Evolutionary conservation across 2,888 invertebrate species (phyloP), one percentile per base, ranked within the genome.

Genomic region (Agrenia bidenticulata): DNA sequence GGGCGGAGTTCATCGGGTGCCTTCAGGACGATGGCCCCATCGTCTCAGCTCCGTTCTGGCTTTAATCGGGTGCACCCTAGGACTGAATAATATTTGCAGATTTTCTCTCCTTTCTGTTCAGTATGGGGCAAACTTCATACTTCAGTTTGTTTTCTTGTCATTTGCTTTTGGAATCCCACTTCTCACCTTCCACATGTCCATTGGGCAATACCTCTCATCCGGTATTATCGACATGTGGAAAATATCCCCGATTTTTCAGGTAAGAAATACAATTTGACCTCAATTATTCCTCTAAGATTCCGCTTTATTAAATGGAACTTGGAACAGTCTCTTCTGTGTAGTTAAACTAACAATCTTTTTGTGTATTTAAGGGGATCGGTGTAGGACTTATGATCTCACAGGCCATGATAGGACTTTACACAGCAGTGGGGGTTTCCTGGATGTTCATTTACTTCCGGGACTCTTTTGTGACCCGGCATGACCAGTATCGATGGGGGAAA

Each of bases 181-280:
- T 73, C 86, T 93, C 77, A 90, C 92, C 63, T 83, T 94, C 57
- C 90, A 92, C 80, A 85, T 92, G 80, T 89, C 90, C 75, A 82
- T 94, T 76, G 94, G 94, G 1, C 90, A 92, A 80, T 88, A 91
- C 76, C 82, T 94, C 66, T 87, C 88, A 54, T 86, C 91, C 0
- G 94, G 94, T 0, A 89, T 92, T 1, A 86, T 94, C 66, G 92
- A 92, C 77, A 93, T 94, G 93, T 94, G 94, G 94, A 86, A 86
- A 77, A 92, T 94, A 77, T 93, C 93, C 61, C 94, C 94, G 0
- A 86, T 94, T 76, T 93, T 94, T 79, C 89, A 90, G 80, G 82
- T 82, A 77, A 64, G 69, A n/a, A n/a, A n/a, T n/a, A n/a, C n/a
- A n/a, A n/a, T n/a, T n/a, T n/a, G n/a, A n/a, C n/a, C n/a, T n/a